Conservation (phyloP, 2,113 vertebrate genomes). For the Castor canadensis region DNA sequence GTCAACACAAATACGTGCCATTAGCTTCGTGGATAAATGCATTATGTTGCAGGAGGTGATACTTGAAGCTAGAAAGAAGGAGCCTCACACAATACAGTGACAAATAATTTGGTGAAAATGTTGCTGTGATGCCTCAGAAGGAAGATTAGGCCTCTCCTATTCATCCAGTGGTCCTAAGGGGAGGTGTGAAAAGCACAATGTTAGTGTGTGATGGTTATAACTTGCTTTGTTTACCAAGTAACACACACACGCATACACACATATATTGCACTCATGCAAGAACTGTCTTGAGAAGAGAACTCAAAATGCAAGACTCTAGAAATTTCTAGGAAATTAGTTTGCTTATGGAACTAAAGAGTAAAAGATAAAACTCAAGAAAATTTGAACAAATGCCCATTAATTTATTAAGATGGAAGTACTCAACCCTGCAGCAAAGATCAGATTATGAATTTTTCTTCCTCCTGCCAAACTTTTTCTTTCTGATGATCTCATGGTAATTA, state of each 20-base stretch:
- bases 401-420: no score
- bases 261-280: background rate
- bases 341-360: background rate
- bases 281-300: background rate
- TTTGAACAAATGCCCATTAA: no score
- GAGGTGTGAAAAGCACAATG: background rate
- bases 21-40: background rate
- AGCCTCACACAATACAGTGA: background rate
- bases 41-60: background rate
- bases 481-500: background rate
- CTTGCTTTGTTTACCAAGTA: background rate
- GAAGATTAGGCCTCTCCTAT: background rate
- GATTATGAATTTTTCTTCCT: conserved; percentile 1
- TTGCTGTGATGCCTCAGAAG: background rate
- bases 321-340: background rate
- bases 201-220: background rate
- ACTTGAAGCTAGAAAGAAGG: background rate
- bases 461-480: background rate
- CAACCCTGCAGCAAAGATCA: background rate
- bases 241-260: background rate
- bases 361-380: background rate
- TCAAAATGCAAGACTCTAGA: background rate
- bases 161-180: background rate
- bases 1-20: background rate
- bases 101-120: background rate